Evolutionary conservation across 2,113 vertebrate species (phyloP), one percentile per base, ranked within the genome.

Genomic region (Ammospiza caudacuta): DNA sequence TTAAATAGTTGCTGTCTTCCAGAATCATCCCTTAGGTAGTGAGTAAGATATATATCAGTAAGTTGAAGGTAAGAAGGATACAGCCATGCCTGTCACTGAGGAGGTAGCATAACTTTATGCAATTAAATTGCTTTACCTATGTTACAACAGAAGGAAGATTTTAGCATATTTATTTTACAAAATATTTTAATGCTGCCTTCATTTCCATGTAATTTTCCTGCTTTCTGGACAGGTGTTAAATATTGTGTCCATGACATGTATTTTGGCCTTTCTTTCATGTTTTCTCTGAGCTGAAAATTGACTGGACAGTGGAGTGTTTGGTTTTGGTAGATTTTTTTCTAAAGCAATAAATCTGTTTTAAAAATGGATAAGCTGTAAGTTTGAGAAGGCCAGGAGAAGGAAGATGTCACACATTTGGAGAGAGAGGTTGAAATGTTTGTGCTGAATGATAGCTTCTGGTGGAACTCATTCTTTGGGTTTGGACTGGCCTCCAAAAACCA

Each of bases 1-100:
- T 84, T 23, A 94, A 95, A 80, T 94, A 90, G 91, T 92, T 95
- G 4, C 57, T 80, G 37, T 88, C 70, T 87, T 92, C 84, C 89
- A 69, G 43, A 23, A 35, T 85, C 59, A 43, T 58, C 47, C 20
- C 7, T 78, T 61, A 59, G 39, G 14, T n/a, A 84, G 10, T 43
- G 7, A 73, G 22, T 63, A 72, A 94, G 68, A 93, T 88, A 64
- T 41, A 2, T 74, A 55, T 76, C 41, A 81, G 4, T 70, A 68
- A 70, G 37, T 57, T 24, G 62, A 49, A 80, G 27, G 23, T 91
- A 69, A 88, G 35, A 12, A 69, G 39, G 27, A 67, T 91, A 49
- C 14, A 77, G 24, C 35, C 72, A 54, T 75, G 33, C 4, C 23
- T 92, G 35, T 44, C 18, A 70, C 54, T 80, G 41, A 87, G 39